Conservation (phyloP, 2,797 vertebrate species). For the Molossus molossus region DNA sequence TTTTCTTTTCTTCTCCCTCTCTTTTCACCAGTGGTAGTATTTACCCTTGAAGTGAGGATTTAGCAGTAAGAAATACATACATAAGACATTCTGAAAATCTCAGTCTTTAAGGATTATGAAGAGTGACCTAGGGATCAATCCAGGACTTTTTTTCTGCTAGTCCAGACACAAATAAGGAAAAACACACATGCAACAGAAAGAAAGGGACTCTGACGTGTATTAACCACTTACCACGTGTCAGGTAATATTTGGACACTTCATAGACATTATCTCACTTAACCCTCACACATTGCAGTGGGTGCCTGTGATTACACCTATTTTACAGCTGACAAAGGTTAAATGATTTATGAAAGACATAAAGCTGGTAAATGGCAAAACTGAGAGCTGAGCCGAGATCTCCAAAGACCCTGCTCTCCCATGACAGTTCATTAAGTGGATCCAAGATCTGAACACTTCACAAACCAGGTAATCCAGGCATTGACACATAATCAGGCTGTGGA, state of each 20-base stretch:
- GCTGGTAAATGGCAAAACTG: background rate
- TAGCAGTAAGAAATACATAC: background rate
- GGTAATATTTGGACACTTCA: background rate
- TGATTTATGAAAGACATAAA: background rate
- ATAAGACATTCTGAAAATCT: constrained; percentile 21
- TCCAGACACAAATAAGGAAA: background rate
- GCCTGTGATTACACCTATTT: background rate
- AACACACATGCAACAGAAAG: background rate
- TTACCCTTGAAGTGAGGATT: background rate
- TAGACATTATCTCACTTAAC: background rate
- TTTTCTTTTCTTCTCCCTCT: background rate
- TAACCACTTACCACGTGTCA: background rate
- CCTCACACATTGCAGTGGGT: background rate
- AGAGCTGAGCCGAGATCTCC: background rate
- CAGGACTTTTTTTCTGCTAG: background rate
- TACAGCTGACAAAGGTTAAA: background rate
- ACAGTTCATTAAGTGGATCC: background rate
- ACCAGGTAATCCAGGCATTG: background rate
- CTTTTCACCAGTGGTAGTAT: background rate
- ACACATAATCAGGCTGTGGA: constrained; percentile 1
- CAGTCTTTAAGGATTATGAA: background rate
- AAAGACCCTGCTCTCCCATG: background rate
- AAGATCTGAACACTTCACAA: background rate
- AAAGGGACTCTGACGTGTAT: background rate
- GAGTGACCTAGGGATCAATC: background rate